phyloP scores from a whole-genome alignment of 2,888 invertebrate species.

The Coenonympha arcania region DNA sequence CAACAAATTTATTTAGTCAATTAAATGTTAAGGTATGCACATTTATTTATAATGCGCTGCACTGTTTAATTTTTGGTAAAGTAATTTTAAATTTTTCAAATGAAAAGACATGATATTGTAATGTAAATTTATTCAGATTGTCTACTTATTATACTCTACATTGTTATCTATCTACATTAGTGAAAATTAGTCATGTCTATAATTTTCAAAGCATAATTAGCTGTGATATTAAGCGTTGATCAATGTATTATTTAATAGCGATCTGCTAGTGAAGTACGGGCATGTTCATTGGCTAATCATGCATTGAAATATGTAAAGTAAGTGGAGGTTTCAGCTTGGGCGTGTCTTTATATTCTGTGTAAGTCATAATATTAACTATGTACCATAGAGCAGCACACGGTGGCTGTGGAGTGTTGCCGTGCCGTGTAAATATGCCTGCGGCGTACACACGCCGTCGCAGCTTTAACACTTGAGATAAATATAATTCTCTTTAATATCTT shows the following conservation, averaged over 20 bases:
- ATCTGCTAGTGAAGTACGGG: slow-evolving; percentile 68
- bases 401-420: slow-evolving; percentile 72
- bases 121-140: slow-evolving; percentile 74
- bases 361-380: slow-evolving; percentile 70
- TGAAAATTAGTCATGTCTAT: slow-evolving; percentile 75
- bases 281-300: slow-evolving; percentile 75
- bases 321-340: slow-evolving; percentile 70
- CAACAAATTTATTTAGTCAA: slow-evolving; percentile 76
- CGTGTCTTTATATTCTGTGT: slow-evolving; percentile 73
- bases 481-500: slow-evolving; percentile 77
- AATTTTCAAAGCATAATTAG: slow-evolving; percentile 75
- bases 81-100: slow-evolving; percentile 73
- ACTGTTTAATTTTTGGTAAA: slow-evolving; percentile 74
- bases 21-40: slow-evolving; percentile 75
- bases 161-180: slow-evolving; percentile 75
- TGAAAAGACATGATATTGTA: slow-evolving; percentile 76
- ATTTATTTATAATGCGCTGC: slow-evolving; percentile 76
- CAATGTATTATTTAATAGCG: slow-evolving; percentile 73
- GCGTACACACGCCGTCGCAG: slow-evolving; percentile 73
- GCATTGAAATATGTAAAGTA: slow-evolving; percentile 73
- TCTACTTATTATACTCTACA: slow-evolving; percentile 75
- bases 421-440: slow-evolving; percentile 73
- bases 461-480: slow-evolving; percentile 73
- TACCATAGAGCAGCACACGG: slow-evolving; percentile 71
- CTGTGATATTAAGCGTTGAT: slow-evolving; percentile 74